These are phyloP conservation scores for Diloba caeruleocephala DNA, from an alignment of 2,888 invertebrate genomes.

Conservation along the genomic window DNA sequence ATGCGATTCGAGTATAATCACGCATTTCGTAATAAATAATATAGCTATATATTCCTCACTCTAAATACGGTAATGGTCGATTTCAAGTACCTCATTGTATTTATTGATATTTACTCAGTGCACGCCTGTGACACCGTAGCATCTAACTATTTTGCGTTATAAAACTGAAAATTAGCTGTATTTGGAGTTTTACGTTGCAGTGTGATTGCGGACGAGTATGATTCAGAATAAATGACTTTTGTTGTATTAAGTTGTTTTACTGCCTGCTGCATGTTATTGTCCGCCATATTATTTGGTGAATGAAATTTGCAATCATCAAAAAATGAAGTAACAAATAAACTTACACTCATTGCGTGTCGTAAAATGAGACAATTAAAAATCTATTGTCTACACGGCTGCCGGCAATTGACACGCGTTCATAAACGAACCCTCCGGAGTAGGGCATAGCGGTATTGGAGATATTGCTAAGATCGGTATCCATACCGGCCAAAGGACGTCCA, in stretches of 20 bases:
- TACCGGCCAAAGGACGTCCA: no score
- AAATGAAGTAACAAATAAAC: no score
- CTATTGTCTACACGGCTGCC: no score
- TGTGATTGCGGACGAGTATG: slow-evolving; percentile 46
- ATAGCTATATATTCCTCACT: slow-evolving; percentile 17
- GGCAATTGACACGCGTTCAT: no score
- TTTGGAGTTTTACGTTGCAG: slow-evolving; percentile 50
- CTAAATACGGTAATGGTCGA: slow-evolving; percentile 21
- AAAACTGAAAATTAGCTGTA: slow-evolving; percentile 44
- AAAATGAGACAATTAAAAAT: no score
- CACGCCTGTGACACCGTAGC: slow-evolving; percentile 10
- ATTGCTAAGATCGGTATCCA: no score
- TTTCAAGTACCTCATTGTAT: slow-evolving; percentile 11
- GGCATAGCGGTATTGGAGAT: no score
- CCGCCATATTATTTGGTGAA: no score
- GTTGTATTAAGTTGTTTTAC: slow-evolving; percentile 44
- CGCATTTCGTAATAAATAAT: slow-evolving; percentile 42
- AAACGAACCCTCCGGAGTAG: no score
- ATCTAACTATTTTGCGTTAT: slow-evolving; percentile 32
- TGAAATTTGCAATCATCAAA: no score
- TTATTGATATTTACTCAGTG: slow-evolving; percentile 11
- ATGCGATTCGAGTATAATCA: slow-evolving; percentile 22
- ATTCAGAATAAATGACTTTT: slow-evolving; percentile 60
- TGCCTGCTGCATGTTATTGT: background rate
- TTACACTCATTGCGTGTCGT: no score